Evolutionary conservation across 1,140 invertebrate species (phyloP).

Genomic region (Anthonomus grandis): DNA sequence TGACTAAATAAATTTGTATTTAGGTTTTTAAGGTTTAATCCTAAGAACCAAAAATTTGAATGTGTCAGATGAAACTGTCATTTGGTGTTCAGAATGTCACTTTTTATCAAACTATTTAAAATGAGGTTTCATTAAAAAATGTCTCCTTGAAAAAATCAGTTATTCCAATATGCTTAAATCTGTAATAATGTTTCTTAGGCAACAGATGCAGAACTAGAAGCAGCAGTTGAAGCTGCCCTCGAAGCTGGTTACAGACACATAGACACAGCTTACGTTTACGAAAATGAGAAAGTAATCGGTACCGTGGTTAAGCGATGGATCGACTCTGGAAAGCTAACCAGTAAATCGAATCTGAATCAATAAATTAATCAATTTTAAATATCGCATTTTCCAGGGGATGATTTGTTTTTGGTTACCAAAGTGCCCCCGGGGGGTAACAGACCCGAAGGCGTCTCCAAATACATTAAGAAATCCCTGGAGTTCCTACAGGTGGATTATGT

Average conservation of each 20-base stretch:
- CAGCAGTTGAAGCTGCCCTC: constrained; percentile 61
- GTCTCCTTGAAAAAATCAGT: too few species aligned
- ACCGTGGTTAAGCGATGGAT: constrained; percentile 72
- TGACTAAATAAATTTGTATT: too few species aligned
- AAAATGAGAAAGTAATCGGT: constrained; percentile 78
- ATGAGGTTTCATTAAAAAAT: too few species aligned
- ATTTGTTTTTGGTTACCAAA: constrained; percentile 81
- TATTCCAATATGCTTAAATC: neutral
- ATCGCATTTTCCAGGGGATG: constrained; percentile 54
- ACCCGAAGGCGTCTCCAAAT: constrained; percentile 68
- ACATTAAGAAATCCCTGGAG: constrained; percentile 67
- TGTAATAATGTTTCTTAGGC: constrained; percentile 52
- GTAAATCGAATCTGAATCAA: constrained; percentile 18
- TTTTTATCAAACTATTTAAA: too few species aligned
- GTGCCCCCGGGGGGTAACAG: constrained; percentile 56
- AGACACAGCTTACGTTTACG: constrained; percentile 77
- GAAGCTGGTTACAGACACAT: constrained; percentile 73
- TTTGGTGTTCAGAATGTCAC: too few species aligned
- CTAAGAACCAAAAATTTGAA: too few species aligned
- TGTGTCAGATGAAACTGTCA: too few species aligned
- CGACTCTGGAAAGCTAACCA: constrained; percentile 62
- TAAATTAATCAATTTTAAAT: neutral
- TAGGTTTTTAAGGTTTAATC: too few species aligned
- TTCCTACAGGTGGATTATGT: constrained; percentile 75
- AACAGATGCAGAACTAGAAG: constrained; percentile 66